A percentile compares a stretch with the other conserved stretches of the same genome.
These are phyloP conservation scores for Balaenoptera acutorostrata DNA, from an alignment of 2,113 vertebrate genomes.

Conservation along the genomic window DNA sequence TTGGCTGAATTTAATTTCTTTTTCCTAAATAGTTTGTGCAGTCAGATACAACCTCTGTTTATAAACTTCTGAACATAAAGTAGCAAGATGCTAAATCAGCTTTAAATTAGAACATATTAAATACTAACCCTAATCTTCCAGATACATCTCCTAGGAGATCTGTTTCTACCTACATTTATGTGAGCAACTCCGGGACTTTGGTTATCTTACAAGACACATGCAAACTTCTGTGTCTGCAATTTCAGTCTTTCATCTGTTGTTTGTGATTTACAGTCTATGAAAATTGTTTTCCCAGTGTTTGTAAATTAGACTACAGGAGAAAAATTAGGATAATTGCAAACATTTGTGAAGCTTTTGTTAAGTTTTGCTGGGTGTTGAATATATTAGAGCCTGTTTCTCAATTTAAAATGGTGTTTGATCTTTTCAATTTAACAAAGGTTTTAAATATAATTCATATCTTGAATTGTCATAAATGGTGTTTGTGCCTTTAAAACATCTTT, in stretches of 20 bases:
- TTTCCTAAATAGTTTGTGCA: background rate
- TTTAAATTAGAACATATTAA: background rate
- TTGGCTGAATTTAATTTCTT: background rate
- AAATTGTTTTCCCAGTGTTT: background rate
- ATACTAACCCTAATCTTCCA: background rate
- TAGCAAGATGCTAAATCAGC: background rate
- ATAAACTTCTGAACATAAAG: background rate
- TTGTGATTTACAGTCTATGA: background rate
- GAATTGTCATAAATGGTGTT: background rate
- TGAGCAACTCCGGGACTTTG: background rate
- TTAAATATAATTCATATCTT: background rate
- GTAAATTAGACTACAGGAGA: background rate
- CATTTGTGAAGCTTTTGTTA: background rate
- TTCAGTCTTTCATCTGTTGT: background rate
- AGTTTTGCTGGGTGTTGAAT: background rate
- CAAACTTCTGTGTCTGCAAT: background rate
- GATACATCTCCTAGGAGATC: background rate
- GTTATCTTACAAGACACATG: background rate
- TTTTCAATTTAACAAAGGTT: background rate
- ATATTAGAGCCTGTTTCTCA: background rate
- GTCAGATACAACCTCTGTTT: background rate
- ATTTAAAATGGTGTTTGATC: slow-evolving; percentile 8
- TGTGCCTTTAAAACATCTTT: slow-evolving; percentile 36
- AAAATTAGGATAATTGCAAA: background rate
- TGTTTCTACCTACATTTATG: background rate